Percentiles rank a stretch among this genome's conserved stretches.
Conservation (phyloP, 2,888 invertebrate species). For the Sarcophaga variegata region DNA sequence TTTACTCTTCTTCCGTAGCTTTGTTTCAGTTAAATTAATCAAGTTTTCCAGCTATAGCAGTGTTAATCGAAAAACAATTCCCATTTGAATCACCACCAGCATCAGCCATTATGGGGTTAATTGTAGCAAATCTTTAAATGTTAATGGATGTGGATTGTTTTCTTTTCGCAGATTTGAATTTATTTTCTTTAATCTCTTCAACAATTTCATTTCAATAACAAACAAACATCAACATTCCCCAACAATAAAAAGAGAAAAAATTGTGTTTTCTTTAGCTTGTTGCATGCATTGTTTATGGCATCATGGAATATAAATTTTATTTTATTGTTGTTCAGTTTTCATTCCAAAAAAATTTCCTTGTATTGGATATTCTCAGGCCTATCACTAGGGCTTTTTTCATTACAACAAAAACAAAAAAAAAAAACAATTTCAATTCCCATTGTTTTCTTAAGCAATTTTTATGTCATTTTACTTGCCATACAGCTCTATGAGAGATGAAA, state of each 20-base stretch:
- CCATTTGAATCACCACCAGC: not conserved
- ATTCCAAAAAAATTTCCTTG: too few relatives aligned
- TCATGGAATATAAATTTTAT: not conserved
- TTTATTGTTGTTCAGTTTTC: not conserved
- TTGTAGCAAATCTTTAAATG: not conserved
- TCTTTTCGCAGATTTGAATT: not conserved
- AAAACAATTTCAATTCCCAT: too few relatives aligned
- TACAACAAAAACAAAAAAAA: too few relatives aligned
- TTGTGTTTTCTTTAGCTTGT: not conserved
- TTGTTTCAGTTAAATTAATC: too few relatives aligned
- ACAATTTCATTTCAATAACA: not conserved
- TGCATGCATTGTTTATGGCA: not conserved
- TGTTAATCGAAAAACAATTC: too few relatives aligned
- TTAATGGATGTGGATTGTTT: not conserved
- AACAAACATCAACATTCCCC: not conserved
- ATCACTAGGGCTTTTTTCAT: too few relatives aligned
- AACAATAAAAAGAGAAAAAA: not conserved
- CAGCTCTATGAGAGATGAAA: too few relatives aligned
- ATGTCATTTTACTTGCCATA: too few relatives aligned
- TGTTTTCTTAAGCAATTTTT: too few relatives aligned
- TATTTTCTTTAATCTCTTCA: not conserved
- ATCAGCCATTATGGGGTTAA: not conserved
- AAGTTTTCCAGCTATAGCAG: too few relatives aligned
- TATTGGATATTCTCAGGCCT: too few relatives aligned
- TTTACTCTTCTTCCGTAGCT: too few relatives aligned